A percentile compares a stretch with the other conserved stretches of the same genome.
phyloP scores from a whole-genome alignment of 2,113 vertebrate genomes.

The Dicrurus megarhynchus region DNA sequence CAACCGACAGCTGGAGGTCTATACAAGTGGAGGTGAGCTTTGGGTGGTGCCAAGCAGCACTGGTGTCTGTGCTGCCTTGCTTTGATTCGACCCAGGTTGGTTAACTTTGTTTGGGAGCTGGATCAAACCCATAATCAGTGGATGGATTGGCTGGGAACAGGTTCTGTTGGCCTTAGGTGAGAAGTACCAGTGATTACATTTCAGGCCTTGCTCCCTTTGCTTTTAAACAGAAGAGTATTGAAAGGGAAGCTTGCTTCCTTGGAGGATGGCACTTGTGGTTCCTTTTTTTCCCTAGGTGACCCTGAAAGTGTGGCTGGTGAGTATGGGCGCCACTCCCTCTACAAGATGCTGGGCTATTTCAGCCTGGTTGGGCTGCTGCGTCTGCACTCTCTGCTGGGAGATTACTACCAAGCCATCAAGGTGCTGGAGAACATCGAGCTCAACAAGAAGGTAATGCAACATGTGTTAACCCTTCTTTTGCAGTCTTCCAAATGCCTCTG shows the following conservation, averaged over 20 bases:
- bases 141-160: not conserved
- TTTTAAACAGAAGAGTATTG: not conserved
- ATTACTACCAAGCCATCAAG: constrained; percentile 99
- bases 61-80: not conserved
- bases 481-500: not conserved
- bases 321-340: constrained; percentile 95
- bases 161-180: not conserved
- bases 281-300: constrained; percentile 78
- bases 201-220: not conserved
- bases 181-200: not conserved
- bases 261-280: not conserved
- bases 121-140: not conserved
- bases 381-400: constrained; percentile 93
- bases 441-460: constrained; percentile 90
- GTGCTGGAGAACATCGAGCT: constrained; percentile 98
- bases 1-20: constrained; percentile 95
- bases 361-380: constrained; percentile 94
- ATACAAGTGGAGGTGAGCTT: constrained; percentile 92
- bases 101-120: not conserved
- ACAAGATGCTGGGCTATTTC: constrained; percentile 99
- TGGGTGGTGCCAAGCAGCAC: not conserved
- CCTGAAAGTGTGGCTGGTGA: constrained; percentile 99
- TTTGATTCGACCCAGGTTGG: not conserved
- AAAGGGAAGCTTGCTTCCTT: not conserved
- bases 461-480: not conserved